Evolutionary conservation across 2,888 invertebrate genomes (phyloP).

Genomic region (Nineta flava): DNA sequence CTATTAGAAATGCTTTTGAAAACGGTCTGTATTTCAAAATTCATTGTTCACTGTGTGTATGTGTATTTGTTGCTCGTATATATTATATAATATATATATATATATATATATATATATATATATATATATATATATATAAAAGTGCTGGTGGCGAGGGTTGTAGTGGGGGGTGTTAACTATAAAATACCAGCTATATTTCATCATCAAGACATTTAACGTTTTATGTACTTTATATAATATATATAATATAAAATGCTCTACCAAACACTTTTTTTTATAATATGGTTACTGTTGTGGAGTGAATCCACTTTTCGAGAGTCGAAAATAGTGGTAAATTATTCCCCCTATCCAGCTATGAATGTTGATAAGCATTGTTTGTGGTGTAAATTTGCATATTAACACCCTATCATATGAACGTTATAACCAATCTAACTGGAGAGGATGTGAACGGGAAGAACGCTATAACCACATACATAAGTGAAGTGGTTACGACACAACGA

Average conservation of each 20-base stretch:
- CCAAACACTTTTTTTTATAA: constrained; percentile 5
- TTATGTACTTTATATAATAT: constrained; percentile 2
- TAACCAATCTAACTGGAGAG: no score
- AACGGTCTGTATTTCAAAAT: no score
- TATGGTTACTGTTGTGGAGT: background rate
- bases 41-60: no score
- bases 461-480: no score
- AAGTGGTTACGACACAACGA: no score
- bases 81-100: no score
- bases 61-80: no score
- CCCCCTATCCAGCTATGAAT: constrained; percentile 10
- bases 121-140: background rate
- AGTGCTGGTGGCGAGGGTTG: background rate
- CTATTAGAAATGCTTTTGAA: no score
- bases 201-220: constrained; percentile 8
- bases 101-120: no score
- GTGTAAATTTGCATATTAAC: constrained; percentile 8
- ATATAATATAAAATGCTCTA: no score
- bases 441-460: no score
- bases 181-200: constrained; percentile 7
- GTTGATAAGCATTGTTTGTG: constrained; percentile 11
- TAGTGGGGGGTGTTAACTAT: background rate
- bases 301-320: constrained; percentile 9
- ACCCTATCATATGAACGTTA: background rate
- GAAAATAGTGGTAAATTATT: constrained; percentile 8